phyloP scores from a whole-genome alignment of 2,797 vertebrate genomes.

The Pseudochromis fuscus region DNA sequence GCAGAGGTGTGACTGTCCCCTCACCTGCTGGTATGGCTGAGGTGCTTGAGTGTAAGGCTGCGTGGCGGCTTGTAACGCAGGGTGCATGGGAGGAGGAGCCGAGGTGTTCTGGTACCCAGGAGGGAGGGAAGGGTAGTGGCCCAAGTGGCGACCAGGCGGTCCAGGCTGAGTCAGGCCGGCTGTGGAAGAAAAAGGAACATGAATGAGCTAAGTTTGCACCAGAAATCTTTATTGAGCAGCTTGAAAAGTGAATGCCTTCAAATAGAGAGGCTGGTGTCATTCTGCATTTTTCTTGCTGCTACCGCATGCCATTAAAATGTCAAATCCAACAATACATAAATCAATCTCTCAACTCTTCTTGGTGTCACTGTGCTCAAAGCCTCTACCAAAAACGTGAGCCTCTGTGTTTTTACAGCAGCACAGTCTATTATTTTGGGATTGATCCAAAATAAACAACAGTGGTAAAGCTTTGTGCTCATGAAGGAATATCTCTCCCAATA shows the following conservation, averaged over 20 bases:
- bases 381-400: too few species aligned
- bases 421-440: too few species aligned
- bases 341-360: background rate
- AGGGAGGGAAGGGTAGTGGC: slow-evolving; percentile 91
- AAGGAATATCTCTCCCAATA: background rate
- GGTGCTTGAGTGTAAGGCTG: slow-evolving; percentile 88
- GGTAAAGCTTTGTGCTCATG: background rate
- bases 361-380: background rate
- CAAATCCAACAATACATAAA: background rate
- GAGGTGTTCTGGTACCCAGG: slow-evolving; percentile 91
- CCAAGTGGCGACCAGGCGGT: slow-evolving; percentile 85
- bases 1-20: background rate
- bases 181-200: slow-evolving; percentile 64
- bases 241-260: background rate
- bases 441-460: background rate
- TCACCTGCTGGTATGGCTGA: slow-evolving; percentile 91
- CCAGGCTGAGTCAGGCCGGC: slow-evolving; percentile 84
- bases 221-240: background rate
- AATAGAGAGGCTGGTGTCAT: fast-evolving
- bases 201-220: background rate
- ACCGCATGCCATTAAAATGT: background rate
- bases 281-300: background rate
- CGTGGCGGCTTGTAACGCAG: slow-evolving; percentile 80
- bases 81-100: slow-evolving; percentile 80
- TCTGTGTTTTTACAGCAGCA: background rate